phyloP scores from a whole-genome alignment of 2,888 invertebrate species.

The Seladonia tumulorum region DNA sequence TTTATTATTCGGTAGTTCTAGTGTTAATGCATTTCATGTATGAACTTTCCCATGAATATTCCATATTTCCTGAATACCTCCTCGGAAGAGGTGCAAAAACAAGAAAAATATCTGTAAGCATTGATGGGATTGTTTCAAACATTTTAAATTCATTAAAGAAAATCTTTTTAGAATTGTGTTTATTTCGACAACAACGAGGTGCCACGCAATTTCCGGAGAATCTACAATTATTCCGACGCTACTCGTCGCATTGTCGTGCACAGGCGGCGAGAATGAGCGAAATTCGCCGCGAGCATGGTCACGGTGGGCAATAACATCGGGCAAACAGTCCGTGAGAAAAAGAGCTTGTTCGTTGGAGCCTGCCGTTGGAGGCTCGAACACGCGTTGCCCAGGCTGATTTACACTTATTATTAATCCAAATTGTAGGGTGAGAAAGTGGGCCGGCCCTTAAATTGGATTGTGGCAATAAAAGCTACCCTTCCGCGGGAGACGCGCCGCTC shows the following conservation, averaged over 20 bases:
- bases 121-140: too few species aligned
- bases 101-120: too few species aligned
- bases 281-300: neutral
- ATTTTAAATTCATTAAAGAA: too few species aligned
- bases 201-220: too few species aligned
- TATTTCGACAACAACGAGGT: too few species aligned
- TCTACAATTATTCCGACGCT: too few species aligned
- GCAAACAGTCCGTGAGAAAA: conserved; percentile 51
- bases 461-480: conserved; percentile 53
- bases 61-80: too few species aligned
- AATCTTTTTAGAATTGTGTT: too few species aligned
- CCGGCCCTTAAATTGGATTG: conserved; percentile 54
- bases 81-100: too few species aligned
- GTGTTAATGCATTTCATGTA: too few species aligned
- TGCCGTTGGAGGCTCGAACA: neutral
- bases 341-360: neutral
- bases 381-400: conserved; percentile 46
- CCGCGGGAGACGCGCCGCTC: neutral
- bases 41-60: too few species aligned
- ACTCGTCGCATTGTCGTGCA: neutral
- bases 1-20: too few species aligned
- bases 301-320: neutral
- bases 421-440: conserved; percentile 47
- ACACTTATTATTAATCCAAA: conserved; percentile 63
- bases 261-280: neutral